phyloP scores from a whole-genome alignment of 1,140 invertebrate genomes.

The Monomorium pharaonis region DNA sequence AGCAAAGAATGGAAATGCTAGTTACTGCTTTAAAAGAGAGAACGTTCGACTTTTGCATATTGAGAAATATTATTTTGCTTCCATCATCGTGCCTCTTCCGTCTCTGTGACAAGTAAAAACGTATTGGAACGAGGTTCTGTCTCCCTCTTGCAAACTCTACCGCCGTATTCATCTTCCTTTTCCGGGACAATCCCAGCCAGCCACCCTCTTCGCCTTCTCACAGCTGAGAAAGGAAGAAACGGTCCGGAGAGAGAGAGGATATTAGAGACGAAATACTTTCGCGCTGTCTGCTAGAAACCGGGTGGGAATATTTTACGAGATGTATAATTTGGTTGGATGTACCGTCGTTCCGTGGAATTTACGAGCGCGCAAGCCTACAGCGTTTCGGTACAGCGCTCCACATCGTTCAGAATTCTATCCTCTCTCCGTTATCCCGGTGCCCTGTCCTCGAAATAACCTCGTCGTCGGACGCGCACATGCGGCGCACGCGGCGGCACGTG shows the following conservation, averaged over 20 bases:
- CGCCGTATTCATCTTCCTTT: conserved; percentile 33
- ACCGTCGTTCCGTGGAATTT: conserved; percentile 59
- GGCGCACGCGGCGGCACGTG: conserved; percentile 53
- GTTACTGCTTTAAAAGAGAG: conserved; percentile 15
- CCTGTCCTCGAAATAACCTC: conserved; percentile 14
- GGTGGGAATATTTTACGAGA: conserved; percentile 72
- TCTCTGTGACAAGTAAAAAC: conserved; percentile 29
- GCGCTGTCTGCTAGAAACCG: conserved; percentile 38
- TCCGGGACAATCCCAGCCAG: neutral
- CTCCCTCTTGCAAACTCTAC: neutral
- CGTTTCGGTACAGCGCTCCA: neutral
- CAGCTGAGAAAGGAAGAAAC: conserved; percentile 1
- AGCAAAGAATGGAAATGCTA: neutral
- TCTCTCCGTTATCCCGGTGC: neutral
- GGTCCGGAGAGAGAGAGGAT: conserved; percentile 27
- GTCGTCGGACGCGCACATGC: conserved; percentile 9
- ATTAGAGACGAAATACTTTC: conserved; percentile 70
- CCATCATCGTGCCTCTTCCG: neutral
- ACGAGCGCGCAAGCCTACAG: conserved; percentile 49
- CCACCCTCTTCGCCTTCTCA: neutral
- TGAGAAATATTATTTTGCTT: conserved; percentile 57
- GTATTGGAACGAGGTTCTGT: conserved; percentile 35
- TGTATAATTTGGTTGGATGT: conserved; percentile 73
- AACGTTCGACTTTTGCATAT: conserved; percentile 58
- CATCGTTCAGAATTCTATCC: conserved; percentile 23